These are phyloP conservation scores for Popillia japonica DNA, from an alignment of 1,140 invertebrate genomes.

Conservation along the genomic window DNA sequence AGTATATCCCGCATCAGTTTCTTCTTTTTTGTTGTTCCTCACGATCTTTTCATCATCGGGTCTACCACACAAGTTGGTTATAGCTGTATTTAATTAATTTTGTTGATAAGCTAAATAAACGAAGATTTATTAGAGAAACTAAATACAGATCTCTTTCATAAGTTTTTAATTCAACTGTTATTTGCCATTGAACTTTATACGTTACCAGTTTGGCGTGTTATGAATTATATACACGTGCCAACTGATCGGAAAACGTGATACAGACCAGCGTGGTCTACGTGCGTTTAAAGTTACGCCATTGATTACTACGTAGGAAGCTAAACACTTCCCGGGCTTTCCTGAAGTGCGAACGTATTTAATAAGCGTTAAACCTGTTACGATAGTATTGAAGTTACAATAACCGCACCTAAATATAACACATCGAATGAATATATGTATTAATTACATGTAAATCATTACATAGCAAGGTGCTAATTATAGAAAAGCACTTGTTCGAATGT, in stretches of 20 bases:
- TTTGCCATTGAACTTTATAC: slow-evolving; percentile 13
- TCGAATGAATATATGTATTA: too few species aligned
- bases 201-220: not conserved
- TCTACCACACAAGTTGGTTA: not conserved
- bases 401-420: too few species aligned
- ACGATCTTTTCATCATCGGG: not conserved
- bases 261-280: not conserved
- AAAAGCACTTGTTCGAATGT: too few species aligned
- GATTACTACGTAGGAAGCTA: too few species aligned
- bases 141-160: slow-evolving; percentile 11
- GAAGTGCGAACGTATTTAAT: too few species aligned
- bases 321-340: too few species aligned
- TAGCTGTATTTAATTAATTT: slow-evolving; percentile 2
- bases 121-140: slow-evolving; percentile 3
- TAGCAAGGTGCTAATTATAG: too few species aligned
- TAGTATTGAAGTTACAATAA: too few species aligned
- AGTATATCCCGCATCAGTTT: not conserved
- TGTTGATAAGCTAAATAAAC: not conserved
- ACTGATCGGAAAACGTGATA: not conserved
- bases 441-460: too few species aligned
- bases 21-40: not conserved
- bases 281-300: too few species aligned
- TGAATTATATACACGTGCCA: slow-evolving; percentile 1
- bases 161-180: not conserved
- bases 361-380: too few species aligned